These are phyloP conservation scores for Conistra vaccinii DNA, from an alignment of 2,888 invertebrate species.

Conservation along the genomic window DNA sequence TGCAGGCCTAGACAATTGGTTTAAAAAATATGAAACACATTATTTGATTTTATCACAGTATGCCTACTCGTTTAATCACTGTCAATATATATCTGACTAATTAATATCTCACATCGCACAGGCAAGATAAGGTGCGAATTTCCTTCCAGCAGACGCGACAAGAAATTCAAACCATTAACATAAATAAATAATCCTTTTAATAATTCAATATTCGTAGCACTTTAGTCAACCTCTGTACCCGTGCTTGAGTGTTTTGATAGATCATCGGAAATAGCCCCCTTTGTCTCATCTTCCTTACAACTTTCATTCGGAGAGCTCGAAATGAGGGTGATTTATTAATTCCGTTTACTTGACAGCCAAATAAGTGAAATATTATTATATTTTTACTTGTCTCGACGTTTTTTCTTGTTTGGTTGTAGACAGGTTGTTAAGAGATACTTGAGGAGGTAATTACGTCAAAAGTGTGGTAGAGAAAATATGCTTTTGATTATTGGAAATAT, in stretches of 20 bases:
- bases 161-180: constrained; percentile 8
- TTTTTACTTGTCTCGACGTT: constrained; percentile 44
- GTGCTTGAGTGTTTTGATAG: constrained; percentile 76
- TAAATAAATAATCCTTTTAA: constrained; percentile 6
- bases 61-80: not conserved
- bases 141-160: constrained; percentile 4
- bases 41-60: not conserved
- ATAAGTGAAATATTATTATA: constrained; percentile 70
- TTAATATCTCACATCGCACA: not conserved
- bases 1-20: not conserved
- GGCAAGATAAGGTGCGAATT: not conserved
- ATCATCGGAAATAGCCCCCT: constrained; percentile 77
- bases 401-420: constrained; percentile 28
- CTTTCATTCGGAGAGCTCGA: constrained; percentile 68
- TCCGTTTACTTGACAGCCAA: constrained; percentile 69
- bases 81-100: not conserved
- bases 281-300: constrained; percentile 74
- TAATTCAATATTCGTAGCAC: constrained; percentile 61
- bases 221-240: constrained; percentile 64
- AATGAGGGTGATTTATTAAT: constrained; percentile 74
- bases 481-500: constrained; percentile 11
- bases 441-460: not conserved
- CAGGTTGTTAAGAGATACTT: constrained; percentile 31
- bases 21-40: not conserved
- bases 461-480: constrained; percentile 10